phyloP scores from a whole-genome alignment of 1,140 invertebrate genomes.

The Lepeophtheirus salmonis region DNA sequence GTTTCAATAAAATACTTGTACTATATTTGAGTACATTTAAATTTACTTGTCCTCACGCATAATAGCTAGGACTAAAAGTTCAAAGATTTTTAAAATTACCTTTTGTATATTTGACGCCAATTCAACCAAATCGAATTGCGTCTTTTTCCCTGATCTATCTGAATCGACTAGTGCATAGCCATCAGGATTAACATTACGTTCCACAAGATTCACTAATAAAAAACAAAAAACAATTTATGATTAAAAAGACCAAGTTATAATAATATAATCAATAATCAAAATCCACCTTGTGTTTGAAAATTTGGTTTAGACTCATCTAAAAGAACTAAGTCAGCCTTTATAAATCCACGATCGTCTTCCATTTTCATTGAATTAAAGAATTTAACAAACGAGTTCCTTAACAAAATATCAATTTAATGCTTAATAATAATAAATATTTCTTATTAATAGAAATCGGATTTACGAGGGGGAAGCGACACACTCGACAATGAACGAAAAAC shows the following conservation, averaged over 20 bases:
- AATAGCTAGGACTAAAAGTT: no score
- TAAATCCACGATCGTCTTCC: constrained; percentile 4
- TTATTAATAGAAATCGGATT: no score
- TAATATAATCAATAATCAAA: not conserved
- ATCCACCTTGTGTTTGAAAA: not conserved
- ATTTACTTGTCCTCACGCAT: no score
- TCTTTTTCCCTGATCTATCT: not conserved
- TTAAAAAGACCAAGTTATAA: not conserved
- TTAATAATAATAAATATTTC: no score
- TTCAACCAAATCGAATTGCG: constrained; percentile 6
- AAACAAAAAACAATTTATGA: not conserved
- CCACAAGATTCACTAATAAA: constrained; percentile 6
- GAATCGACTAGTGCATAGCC: not conserved
- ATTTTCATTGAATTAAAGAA: no score
- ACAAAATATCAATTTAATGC: no score
- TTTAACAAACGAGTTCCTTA: no score
- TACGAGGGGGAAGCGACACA: no score
- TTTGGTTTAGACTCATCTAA: not conserved
- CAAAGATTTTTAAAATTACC: constrained; percentile 1
- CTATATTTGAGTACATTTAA: no score
- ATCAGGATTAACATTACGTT: not conserved
- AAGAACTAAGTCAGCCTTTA: not conserved
- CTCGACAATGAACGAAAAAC: no score
- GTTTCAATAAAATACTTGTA: no score
- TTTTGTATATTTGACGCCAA: constrained; percentile 4